Base-by-base conservation (phyloP, 2,797 vertebrate species). In the Sebastiscus tertius region DNA sequence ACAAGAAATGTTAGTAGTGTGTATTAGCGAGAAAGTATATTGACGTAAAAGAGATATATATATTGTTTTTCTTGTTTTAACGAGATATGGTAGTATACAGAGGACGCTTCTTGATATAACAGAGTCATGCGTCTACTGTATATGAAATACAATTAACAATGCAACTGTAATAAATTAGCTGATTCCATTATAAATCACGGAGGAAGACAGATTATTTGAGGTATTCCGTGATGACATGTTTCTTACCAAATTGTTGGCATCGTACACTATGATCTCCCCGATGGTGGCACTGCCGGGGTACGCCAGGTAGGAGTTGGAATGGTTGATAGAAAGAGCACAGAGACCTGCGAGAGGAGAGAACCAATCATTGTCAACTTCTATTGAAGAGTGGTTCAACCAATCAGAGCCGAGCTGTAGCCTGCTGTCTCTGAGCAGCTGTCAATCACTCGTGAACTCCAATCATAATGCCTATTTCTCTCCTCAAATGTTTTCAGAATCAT, bases 261-360 rank as follows among this genome's bases (percentile, higher is more conserved):
- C 97, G 8, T 98, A 98, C 80, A 99, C 92, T 9, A 96, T 93
- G 62, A 98, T 97, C 94, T 98, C 97, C 26, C 98, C 98, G 5
- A 96, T 95, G 49, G 94, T 96, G 76, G 94, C 91, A 6, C 97
- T 98, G 90, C 97, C 97, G 3, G 98, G 98, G 75, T 98, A 98
- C 6, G 97, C 97, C 94, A 99, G 92, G 93, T 96, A 99, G 24
- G 97, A 99, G 93, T 97, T 98, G 96, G 97, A 97, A 96, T 98
- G 97, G 92, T 96, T 97, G 92, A 96, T 97, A 16, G 98, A 98
- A 59, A 99, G 97, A 87, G 97, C 97, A 5, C 97, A 99, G 27
- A 99, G 96, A 93, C 98, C 98, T 99, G 92, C 6, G n/a, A 59
- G 3, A 65, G 4, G 73, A 49, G 5, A 79, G 7, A 39, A 31